Conservation (phyloP, 2,113 vertebrate species). For the Psettodes erumei region DNA sequence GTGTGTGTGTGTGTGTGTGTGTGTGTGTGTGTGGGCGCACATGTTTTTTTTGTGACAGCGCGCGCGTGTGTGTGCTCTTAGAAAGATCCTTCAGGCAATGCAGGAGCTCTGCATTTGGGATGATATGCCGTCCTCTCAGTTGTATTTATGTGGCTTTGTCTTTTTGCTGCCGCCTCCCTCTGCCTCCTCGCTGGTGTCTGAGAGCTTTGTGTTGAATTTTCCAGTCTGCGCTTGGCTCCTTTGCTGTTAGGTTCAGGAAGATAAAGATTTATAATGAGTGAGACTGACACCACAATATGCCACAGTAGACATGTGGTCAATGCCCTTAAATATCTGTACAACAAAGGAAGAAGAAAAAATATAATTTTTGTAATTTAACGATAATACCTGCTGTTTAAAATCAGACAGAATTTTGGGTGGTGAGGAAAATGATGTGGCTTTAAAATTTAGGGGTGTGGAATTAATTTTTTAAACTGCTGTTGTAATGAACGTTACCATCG, state of each 20-base stretch:
- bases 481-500: no score
- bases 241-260: constrained; percentile 69
- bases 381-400: not conserved
- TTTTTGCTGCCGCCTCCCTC: constrained; percentile 71
- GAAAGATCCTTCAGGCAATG: constrained; percentile 76
- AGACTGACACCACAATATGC: constrained; percentile 38
- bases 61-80: constrained; percentile 78
- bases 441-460: no score
- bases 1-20: constrained; percentile 44
- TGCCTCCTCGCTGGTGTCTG: constrained; percentile 70
- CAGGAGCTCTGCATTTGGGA: constrained; percentile 66
- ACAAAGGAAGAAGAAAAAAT: constrained; percentile 7
- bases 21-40: constrained; percentile 37
- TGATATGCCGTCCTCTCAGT: constrained; percentile 74
- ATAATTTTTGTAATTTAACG: not conserved
- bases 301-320: constrained; percentile 24
- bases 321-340: constrained; percentile 5
- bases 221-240: constrained; percentile 70
- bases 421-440: no score
- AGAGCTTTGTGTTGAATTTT: constrained; percentile 66
- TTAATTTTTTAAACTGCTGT: no score
- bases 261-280: constrained; percentile 60
- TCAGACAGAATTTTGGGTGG: no score
- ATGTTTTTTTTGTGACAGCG: constrained; percentile 63
- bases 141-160: constrained; percentile 76